Evolutionary conservation across 2,888 invertebrate species (phyloP), one percentile per base, ranked within the genome.

Genomic region (Drosophila tripunctata): DNA sequence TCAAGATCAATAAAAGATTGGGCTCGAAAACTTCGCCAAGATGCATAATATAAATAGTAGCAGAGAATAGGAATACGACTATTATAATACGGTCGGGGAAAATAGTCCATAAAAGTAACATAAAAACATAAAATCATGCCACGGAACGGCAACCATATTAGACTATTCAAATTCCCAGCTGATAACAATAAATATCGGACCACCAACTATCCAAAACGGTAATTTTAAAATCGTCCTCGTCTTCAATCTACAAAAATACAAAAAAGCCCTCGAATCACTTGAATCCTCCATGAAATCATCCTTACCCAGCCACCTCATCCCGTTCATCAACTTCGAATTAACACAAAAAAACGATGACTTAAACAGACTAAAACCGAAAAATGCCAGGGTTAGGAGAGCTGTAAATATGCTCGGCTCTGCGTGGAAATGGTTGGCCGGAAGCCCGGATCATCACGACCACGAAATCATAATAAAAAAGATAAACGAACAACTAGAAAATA

Each of bases 1-100:
- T 38, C 5, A 50, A 38, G 10, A 50, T 50, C 27, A 38, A 50
- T 17, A 38, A 50, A 38, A 38, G 50, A 27, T 38, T 50, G 38
- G 50, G 12, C 7, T 50, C 36, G 1, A 48, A 48, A 24, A 15
- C 21, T 15, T 21, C 48, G 4, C 24, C 48, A 15, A 22, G 48
- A 36, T 36, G 36, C 24, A 35, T 24, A 36, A 48, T 36, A 33
- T 21, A 48, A 48, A 48, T 24, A 48, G 36, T 36, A 17, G 14
- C 36, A 35, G 48, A 48, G 35, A 36, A 33, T 47, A 12, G 33
- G 6, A 31, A 47, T 15, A n/a, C 47, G 7, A 47, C 47, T 7
- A 47, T 47, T 14, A 35, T 22, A 48, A 48, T 15, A 10, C 35
- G 19, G 14, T n/a, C n/a, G n/a, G n/a, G n/a, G n/a, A n/a, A n/a